Base-by-base conservation (phyloP, 2,113 vertebrate genomes). In the Orycteropus afer region DNA sequence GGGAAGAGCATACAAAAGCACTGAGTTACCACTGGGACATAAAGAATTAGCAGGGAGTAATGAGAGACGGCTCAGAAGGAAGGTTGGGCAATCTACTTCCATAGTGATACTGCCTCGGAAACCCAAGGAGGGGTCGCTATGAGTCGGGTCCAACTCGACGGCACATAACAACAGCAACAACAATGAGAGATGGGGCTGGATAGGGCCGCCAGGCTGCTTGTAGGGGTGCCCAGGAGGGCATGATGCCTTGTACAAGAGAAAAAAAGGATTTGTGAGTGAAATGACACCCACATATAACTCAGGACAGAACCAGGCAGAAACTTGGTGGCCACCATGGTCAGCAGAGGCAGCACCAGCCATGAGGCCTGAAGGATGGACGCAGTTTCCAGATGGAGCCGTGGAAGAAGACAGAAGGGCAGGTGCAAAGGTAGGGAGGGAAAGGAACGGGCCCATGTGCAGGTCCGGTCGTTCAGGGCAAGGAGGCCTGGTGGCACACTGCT, bases 1-100 rank as follows among this genome's bases (percentile, higher is more conserved):
- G 32, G 77, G 55, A 55, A 20, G 82, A 45, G 25, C 5, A 4
- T 0, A 9, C 10, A 1, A 45, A 3, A 57, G 67, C 49, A 1
- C 65, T 15, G 61, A 2, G 65, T 34, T 4, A 0, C 2, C 2
- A 0, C 27, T 1, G 34, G 49, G 37, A 14, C 13, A 5, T 1
- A 6, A 53, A 23, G 7, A 3, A 0, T 3, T 9, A 0, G 7
- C 3, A 7, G 47, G 4, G 7, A 55, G 37, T 2, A n/a, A n/a
- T n/a, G n/a, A n/a, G n/a, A n/a, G n/a, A n/a, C n/a, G n/a, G n/a
- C n/a, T n/a, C n/a, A n/a, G n/a, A n/a, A n/a, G n/a, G n/a, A n/a
- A n/a, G n/a, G n/a, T n/a, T n/a, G n/a, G n/a, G n/a, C n/a, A n/a
- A n/a, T n/a, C n/a, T n/a, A n/a, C n/a, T n/a, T n/a, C n/a, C n/a